Evolutionary conservation across 1,140 invertebrate genomes (phyloP), one percentile per base, ranked within the genome.

Genomic region (Euglossa dilemma): DNA sequence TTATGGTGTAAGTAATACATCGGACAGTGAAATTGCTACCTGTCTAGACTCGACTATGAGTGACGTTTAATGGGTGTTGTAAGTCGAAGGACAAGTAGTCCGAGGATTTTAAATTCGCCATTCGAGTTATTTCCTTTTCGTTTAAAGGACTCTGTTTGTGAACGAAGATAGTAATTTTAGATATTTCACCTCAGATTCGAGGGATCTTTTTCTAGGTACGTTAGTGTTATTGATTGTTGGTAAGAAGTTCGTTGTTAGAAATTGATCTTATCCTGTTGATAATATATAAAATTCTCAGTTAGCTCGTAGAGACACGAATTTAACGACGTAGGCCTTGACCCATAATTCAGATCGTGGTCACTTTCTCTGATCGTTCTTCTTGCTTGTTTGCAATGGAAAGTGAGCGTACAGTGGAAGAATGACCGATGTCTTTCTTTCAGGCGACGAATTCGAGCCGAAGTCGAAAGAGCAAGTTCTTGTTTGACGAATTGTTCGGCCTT

Each of bases 401-500:
- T 88, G 85, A 91, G 75, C 79, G 75, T 77, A 59, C 63, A 52
- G n/a, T 71, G 0, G 28, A 71, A 85, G 82, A 52, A 18, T 67
- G 81, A 78, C 66, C 64, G 25, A 67, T 52, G 23, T 20, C 25
- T 87, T 87, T 84, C 86, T 87, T 88, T 66, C 83, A 93, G 92
- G 47, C 76, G 63, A 84, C 79, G 54, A 87, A 70, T 72, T 67
- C 77, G 36, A 63, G 73, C 28, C 75, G 50, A 64, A 95, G 95
- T 91, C 94, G 95, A 80, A 94, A 91, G 14, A 94, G 93, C 67
- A 95, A 94, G 84, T 95, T 96, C 92, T 93, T 96, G 76, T 96
- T 96, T 84, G 96, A 96, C 89, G 95, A 96, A 67, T 91, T 96
- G 66, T 96, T 96, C 85, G 95, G 95, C 50, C 93, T 96, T 50